Base-by-base conservation (phyloP, 2,888 invertebrate species). In the Monopis laevigella region DNA sequence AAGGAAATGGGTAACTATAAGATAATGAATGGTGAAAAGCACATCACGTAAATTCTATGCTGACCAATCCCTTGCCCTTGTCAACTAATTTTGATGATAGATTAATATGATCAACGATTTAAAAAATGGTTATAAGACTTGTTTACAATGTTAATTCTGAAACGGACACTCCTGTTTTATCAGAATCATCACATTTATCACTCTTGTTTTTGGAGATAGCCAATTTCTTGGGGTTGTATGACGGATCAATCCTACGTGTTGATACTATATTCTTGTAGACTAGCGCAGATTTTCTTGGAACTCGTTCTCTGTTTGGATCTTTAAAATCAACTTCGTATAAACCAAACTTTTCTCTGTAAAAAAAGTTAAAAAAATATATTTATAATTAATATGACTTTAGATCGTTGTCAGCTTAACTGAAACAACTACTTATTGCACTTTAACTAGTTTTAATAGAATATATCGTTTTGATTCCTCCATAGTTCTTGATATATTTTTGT, bases 291-390 rank as follows among this genome's bases (percentile, higher is more conserved):
- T 72, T 63, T 49, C 87, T 87, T 1, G 86, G 78, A 1, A 80
- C 82, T 35, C 88, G 71, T 1, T 80, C 71, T 26, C 83, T 77
- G n/a, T 69, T 50, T 0, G 85, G 82, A 43, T 84, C 81, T 1
- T 58, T 64, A 52, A 86, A 88, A 58, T 89, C 83, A 8, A 88
- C 86, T 44, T 82, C 72, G 49, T 84, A 86, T 1, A 88, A 56
- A 1, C 89, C 89, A 53, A 87, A 88, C 48, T 78, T 82, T 32
- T 69, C 64, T 1, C 83, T 83, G 62, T 30, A 64, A 61, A 61
- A 56, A 42, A 39, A 32, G 34, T 42, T 30, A 29, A 8, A 28
- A 12, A 24, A 17, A 10, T 3, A 10, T 26, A 17, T 16, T 4
- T n/a, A 3, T 5, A 7, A 7, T 17, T 26, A n/a, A n/a, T n/a